phyloP scores from a whole-genome alignment of 2,113 vertebrate species.

The Phalacrocorax aristotelis region DNA sequence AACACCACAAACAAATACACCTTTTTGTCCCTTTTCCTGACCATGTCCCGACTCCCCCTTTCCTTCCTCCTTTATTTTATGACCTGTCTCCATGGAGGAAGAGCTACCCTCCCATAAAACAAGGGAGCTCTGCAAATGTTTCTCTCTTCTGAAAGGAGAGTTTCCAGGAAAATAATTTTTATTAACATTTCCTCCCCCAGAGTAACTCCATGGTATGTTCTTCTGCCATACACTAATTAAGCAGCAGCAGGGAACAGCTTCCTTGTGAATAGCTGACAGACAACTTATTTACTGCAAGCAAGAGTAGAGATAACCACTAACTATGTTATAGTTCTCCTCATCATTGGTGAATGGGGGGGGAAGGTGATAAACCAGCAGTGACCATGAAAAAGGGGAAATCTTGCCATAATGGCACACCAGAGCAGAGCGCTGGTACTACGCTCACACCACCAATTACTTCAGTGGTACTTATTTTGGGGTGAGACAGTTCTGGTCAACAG shows the following conservation, averaged over 20 bases:
- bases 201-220: not conserved
- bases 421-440: not conserved
- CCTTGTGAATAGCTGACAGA: not conserved
- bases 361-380: not conserved
- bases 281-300: conserved; percentile 10
- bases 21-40: not conserved
- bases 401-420: not conserved
- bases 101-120: not conserved
- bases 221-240: conserved; percentile 22
- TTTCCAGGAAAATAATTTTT: conserved; percentile 9
- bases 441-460: not conserved
- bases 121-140: not conserved
- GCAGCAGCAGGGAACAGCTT: conserved; percentile 22
- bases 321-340: not conserved
- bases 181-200: not conserved
- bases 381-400: not conserved
- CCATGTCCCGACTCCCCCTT: not conserved
- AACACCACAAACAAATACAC: not conserved
- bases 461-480: not conserved
- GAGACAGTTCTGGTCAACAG: not conserved
- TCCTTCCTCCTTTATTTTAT: not conserved
- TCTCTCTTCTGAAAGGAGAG: not conserved
- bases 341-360: not conserved
- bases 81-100: not conserved
- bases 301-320: not conserved